Percentiles rank a stretch among this genome's conserved stretches.
Conservation (phyloP, 2,113 vertebrate species). For the Dissostichus mawsoni region DNA sequence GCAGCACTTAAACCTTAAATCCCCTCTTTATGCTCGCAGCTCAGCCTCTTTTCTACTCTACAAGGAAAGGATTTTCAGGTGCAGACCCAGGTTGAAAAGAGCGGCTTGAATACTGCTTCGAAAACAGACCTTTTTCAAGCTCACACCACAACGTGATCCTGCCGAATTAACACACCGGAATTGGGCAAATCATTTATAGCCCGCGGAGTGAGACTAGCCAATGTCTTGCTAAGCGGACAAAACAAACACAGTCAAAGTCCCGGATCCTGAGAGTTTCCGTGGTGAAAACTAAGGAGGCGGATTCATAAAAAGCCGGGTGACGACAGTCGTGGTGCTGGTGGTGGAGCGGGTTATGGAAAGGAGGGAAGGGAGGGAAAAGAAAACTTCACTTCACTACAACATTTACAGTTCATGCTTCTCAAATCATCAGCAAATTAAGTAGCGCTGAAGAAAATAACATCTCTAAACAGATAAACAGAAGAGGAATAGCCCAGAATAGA, state of each 20-base stretch:
- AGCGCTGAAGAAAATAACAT: not conserved
- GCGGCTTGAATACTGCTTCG: no score
- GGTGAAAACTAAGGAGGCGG: constrained; percentile 31
- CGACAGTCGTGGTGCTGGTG: constrained; percentile 56
- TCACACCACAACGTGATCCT: not conserved
- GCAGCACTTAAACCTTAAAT: constrained; percentile 57
- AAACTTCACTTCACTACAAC: not conserved
- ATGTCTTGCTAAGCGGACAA: not conserved
- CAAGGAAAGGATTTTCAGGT: constrained; percentile 40
- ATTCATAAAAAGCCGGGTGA: constrained; percentile 65
- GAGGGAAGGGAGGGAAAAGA: constrained; percentile 14
- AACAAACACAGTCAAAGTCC: constrained; percentile 34
- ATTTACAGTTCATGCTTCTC: not conserved
- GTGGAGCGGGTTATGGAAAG: constrained; percentile 56
- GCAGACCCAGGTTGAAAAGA: constrained; percentile 16
- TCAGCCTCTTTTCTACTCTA: constrained; percentile 14
- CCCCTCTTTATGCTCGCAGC: constrained; percentile 22
- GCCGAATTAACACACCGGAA: constrained; percentile 9
- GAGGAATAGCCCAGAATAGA: not conserved
- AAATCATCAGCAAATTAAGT: constrained; percentile 12
- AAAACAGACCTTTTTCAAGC: not conserved
- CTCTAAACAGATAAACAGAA: not conserved
- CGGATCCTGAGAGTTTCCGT: constrained; percentile 46
- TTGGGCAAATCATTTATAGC: not conserved
- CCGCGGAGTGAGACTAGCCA: accelerated